phyloP scores from a whole-genome alignment of 2,113 vertebrate genomes.

The human (Homo sapiens) region GRCh38 chr6:63256501-63257000 shows the following conservation, averaged over 20 bases:
- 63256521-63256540: neutral
- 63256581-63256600: neutral
- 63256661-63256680: neutral
- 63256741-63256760: neutral
- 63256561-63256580: neutral
- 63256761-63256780: neutral
- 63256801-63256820: neutral
- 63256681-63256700: neutral
- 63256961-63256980: too few species aligned
- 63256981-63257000: too few species aligned
- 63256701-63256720: neutral
- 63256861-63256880: neutral
- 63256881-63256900: too few species aligned
- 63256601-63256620: neutral
- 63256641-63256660: conserved; percentile 30
- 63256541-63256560: conserved; percentile 1
- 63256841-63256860: neutral
- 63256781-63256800: neutral
- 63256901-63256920: too few species aligned
- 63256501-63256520: neutral
- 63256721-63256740: neutral
- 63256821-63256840: neutral
- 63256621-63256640: neutral
- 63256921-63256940: too few species aligned
- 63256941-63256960: too few species aligned